Evolutionary conservation across 2,888 invertebrate species (phyloP), one percentile per base, ranked within the genome.

Genomic region (Cephus runcator): DNA sequence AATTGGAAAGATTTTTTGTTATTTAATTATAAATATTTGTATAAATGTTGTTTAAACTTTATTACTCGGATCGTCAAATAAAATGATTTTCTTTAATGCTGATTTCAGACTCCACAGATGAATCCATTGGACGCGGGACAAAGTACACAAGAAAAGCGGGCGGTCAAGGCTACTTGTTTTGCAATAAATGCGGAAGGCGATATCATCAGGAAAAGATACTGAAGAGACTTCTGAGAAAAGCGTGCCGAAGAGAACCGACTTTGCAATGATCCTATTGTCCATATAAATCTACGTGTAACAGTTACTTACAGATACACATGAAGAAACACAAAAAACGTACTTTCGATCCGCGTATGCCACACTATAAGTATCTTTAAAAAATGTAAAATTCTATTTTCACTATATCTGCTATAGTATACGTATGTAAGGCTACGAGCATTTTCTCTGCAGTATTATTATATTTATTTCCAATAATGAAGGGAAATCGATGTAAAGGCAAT

Each of bases 121-220:
- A 77, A 74, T 82, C 78, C 81, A 33, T 78, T 76, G 77, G 74
- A n/a, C 79, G 73, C 71, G 79, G 79, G 40, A 15, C 75, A 6
- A 79, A 76, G 11, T 80, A 83, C 73, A 83, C 81, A 11, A 84
- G 91, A 69, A 85, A 90, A 69, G 86, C 86, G 4, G 86, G 90
- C 0, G 91, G 91, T 15, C 88, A 90, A 56, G 91, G 91, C 31
- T 84, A 86, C 9, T 88, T 89, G 82, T 85, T 84, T 9, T 93
- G 93, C 83, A 91, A 92, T 23, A 92, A 90, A 77, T 94, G 94
- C 84, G 92, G 92, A 84, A 92, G 93, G 75, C 92, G 92, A 40
- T 94, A 94, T 88, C 92, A 93, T 75, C 92, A 93, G 69, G 91
- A 92, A 84, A 93, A 93, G 82, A 93, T 93, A n/a, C 88, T 94